phyloP scores from a whole-genome alignment of 2,888 invertebrate species.

The Drosophila phalerata region DNA sequence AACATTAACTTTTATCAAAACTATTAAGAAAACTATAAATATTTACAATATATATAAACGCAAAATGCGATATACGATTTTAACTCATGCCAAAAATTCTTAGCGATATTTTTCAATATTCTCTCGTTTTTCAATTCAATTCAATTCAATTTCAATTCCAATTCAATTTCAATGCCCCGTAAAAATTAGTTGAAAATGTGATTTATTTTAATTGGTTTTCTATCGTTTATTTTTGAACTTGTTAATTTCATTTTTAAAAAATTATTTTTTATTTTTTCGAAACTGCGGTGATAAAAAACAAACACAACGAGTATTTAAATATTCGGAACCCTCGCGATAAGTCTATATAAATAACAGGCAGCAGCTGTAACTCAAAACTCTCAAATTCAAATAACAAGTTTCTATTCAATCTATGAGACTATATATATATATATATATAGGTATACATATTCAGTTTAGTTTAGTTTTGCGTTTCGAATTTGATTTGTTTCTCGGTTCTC shows the following conservation, averaged over 20 bases:
- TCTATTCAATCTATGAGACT: conserved; percentile 48
- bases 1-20: conserved; percentile 12
- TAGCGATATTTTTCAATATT: conserved; percentile 40
- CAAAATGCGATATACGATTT: conserved; percentile 23
- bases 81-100: conserved; percentile 53
- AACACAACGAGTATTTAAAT: conserved; percentile 57
- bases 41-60: conserved; percentile 39
- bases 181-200: conserved; percentile 28
- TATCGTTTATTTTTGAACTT: conserved; percentile 51
- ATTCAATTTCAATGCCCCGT: conserved; percentile 30
- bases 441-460: conserved; percentile 24
- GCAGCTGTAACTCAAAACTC: conserved; percentile 40
- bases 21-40: conserved; percentile 20
- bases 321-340: conserved; percentile 40
- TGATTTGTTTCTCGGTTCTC: neutral
- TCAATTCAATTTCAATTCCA: conserved; percentile 15
- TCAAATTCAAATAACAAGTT: conserved; percentile 1
- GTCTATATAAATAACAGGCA: conserved; percentile 51
- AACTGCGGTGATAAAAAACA: conserved; percentile 73
- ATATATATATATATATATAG: conserved; percentile 1
- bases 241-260: conserved; percentile 10
- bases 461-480: conserved; percentile 27
- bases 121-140: conserved; percentile 34
- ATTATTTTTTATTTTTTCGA: conserved; percentile 23
- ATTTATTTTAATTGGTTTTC: conserved; percentile 15